Evolutionary conservation across 2,113 vertebrate species (phyloP).

Genomic region (Anser brachyrhynchus): DNA sequence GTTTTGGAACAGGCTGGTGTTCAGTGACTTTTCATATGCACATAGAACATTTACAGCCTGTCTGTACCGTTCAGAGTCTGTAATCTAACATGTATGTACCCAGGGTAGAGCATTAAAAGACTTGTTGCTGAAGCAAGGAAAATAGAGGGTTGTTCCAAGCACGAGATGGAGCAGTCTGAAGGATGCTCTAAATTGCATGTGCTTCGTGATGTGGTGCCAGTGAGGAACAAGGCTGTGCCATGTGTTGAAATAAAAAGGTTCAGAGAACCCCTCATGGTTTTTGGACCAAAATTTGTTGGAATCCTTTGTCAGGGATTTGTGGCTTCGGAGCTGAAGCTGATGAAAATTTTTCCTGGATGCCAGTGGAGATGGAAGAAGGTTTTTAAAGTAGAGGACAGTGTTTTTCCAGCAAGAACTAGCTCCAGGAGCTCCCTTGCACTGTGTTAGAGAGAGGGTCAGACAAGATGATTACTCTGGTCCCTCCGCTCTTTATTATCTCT

Average conservation of each 20-base stretch:
- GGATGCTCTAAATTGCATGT: background rate
- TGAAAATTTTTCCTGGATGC: background rate
- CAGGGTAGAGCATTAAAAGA: background rate
- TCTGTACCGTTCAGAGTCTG: background rate
- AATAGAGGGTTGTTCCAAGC: background rate
- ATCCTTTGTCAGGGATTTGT: background rate
- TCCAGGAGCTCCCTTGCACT: background rate
- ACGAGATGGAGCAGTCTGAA: accelerated
- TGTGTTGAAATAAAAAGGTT: background rate
- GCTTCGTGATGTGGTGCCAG: background rate
- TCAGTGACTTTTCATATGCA: background rate
- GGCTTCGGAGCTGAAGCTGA: background rate
- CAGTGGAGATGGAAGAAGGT: background rate
- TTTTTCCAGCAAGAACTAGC: background rate
- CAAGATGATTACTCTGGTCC: background rate
- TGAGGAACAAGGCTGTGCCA: background rate
- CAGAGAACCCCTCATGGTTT: background rate
- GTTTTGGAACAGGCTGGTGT: background rate
- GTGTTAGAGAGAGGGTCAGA: background rate
- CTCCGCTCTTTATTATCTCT: background rate
- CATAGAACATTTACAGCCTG: background rate
- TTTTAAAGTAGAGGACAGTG: background rate
- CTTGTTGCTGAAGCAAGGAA: background rate
- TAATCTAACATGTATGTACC: background rate
- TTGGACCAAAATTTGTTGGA: background rate